phyloP scores from a whole-genome alignment of 2,888 invertebrate genomes.

The Parnassius orleans region DNA sequence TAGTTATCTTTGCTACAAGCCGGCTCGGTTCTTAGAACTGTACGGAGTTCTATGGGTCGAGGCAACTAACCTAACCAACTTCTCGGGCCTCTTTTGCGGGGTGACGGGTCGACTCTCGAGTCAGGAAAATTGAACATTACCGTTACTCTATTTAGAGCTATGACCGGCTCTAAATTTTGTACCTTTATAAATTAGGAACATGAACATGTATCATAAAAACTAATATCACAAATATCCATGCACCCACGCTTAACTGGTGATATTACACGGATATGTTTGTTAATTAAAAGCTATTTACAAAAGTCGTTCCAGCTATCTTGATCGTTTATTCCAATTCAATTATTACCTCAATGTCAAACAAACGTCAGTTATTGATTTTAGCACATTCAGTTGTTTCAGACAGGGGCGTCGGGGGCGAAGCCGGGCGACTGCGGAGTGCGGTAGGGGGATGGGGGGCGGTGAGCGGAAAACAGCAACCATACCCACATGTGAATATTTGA shows the following conservation, averaged over 20 bases:
- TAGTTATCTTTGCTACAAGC: conserved; percentile 83
- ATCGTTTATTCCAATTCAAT: conserved; percentile 23
- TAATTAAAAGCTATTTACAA: neutral
- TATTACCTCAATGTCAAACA: conserved; percentile 58
- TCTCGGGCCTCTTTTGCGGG: conserved; percentile 77
- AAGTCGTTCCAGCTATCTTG: conserved; percentile 24
- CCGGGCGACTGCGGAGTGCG: conserved; percentile 30
- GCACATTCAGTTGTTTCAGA: conserved; percentile 76
- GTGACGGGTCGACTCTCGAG: conserved; percentile 71
- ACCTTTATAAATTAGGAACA: no score
- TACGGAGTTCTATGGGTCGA: conserved; percentile 82
- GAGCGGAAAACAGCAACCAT: conserved; percentile 72
- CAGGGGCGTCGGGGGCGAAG: conserved; percentile 39
- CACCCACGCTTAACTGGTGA: no score
- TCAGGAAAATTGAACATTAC: conserved; percentile 49
- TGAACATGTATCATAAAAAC: no score
- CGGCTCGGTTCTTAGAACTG: conserved; percentile 90
- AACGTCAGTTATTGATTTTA: conserved; percentile 73
- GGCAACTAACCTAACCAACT: conserved; percentile 77
- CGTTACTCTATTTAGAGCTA: no score
- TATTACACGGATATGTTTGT: neutral
- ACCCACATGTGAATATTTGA: conserved; percentile 78
- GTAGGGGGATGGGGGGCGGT: conserved; percentile 36
- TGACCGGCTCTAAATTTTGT: no score
- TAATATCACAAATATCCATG: no score